Evolutionary conservation across 2,888 invertebrate species (phyloP).

Genomic region (Dynastes hyllus): DNA sequence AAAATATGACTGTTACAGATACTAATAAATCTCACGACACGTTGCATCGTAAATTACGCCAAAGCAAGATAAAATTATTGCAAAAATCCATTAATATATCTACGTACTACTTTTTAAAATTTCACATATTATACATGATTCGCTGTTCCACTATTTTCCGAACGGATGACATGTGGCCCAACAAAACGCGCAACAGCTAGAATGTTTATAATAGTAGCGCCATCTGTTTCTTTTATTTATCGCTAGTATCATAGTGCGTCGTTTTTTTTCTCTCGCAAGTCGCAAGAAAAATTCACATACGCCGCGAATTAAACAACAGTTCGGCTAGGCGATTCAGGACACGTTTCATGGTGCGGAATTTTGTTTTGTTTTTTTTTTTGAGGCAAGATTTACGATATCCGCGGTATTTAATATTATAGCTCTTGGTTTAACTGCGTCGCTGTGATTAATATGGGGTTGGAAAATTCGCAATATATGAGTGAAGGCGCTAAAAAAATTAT

Average conservation of each 20-base stretch:
- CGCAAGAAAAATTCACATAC: background rate
- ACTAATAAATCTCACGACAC: too few relatives aligned
- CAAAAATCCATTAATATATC: too few relatives aligned
- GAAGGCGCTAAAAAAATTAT: too few relatives aligned
- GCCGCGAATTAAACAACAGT: slow-evolving; percentile 10
- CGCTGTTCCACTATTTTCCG: background rate
- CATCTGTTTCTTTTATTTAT: slow-evolving; percentile 22
- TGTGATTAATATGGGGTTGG: background rate
- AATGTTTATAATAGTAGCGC: slow-evolving; percentile 17
- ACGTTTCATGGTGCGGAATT: background rate
- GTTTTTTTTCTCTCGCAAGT: background rate
- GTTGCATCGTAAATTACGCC: too few relatives aligned
- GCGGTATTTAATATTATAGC: slow-evolving; percentile 12
- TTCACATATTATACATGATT: background rate
- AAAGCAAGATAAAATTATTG: too few relatives aligned
- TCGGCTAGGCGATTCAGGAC: background rate
- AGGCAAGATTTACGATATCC: slow-evolving; percentile 11
- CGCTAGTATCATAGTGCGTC: background rate
- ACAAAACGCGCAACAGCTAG: slow-evolving; percentile 8
- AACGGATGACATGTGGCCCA: background rate
- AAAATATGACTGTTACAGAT: too few relatives aligned
- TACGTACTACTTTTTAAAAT: background rate
- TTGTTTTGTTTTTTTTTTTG: background rate
- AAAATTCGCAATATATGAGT: too few relatives aligned
- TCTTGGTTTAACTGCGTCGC: background rate